A percentile compares a stretch with the other conserved stretches of the same genome.
Conservation (phyloP, 2,797 vertebrate genomes). For the Eulemur mongoz region DNA sequence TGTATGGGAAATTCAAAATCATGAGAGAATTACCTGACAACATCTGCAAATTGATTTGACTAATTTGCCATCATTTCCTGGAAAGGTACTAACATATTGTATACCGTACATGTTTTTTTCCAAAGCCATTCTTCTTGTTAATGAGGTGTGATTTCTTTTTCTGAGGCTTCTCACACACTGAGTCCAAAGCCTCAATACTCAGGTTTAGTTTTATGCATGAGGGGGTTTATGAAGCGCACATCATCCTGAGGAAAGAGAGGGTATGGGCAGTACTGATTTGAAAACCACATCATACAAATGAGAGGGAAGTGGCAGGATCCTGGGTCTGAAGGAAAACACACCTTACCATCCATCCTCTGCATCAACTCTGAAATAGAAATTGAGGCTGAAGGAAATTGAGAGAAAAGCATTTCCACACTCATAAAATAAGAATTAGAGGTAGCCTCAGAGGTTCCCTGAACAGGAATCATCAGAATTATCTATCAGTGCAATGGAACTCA, state of each 20-base stretch:
- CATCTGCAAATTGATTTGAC: neutral
- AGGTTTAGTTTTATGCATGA: neutral
- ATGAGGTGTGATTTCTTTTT: conserved; percentile 51
- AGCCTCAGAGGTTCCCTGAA: neutral
- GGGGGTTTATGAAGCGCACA: neutral
- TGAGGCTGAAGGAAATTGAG: neutral
- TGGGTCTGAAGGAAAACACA: neutral
- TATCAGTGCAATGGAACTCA: neutral
- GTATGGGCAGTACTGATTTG: neutral
- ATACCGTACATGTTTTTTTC: neutral
- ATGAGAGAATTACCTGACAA: neutral
- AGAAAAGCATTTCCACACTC: neutral
- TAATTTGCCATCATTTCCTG: neutral
- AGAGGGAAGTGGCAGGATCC: neutral
- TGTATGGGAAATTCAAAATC: neutral
- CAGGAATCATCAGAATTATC: neutral
- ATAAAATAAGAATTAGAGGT: neutral
- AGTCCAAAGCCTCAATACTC: neutral
- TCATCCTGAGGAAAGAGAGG: neutral
- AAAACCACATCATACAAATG: neutral
- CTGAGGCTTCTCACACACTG: neutral
- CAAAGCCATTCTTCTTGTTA: conserved; percentile 12
- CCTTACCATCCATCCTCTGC: neutral
- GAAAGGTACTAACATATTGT: neutral
- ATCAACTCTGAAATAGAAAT: neutral